Evolutionary conservation across 2,888 invertebrate species (phyloP), one percentile per base, ranked within the genome.

Genomic region (Tetragonula carbonaria): DNA sequence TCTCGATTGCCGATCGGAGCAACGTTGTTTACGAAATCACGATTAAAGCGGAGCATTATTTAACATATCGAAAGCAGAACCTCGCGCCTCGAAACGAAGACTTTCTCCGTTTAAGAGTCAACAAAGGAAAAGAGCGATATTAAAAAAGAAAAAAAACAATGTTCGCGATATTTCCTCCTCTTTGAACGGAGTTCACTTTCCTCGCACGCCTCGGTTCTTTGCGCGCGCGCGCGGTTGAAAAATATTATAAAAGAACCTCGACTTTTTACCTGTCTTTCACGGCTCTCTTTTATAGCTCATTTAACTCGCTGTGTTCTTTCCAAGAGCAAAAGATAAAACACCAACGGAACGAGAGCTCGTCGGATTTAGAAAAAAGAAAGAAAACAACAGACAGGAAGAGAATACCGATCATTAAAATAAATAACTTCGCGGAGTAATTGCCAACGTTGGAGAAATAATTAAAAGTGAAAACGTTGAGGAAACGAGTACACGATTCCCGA

Each of bases 241-340:
- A 59, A 59, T 59, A n/a, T 57, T n/a, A 57, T 57, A 59, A 23
- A 59, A 59, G 57, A n/a, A n/a, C 2, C 5, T 57, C n/a, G n/a
- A 57, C n/a, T 68, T 62, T 59, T 76, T 51, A 11, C 76, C 6
- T 45, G 18, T n/a, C 59, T 70, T 76, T 76, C 51, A 70, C 68
- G 68, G 23, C 33, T n/a, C 51, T 76, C 68, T 33, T 76, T 70
- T 76, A 70, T 51, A 68, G 68, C 67, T n/a, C 33, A 68, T 51
- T 68, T 11, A 11, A 76, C 50, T 68, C 50, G 11, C 50, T 45
- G 28, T 4, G 28, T 4, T 73, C 18, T 45, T 50, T 28, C 45
- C 13, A 50, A 45, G 18, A 6, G 45, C 72, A 6, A 13, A 2
- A 14, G 23, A 45, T 45, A 59, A 71, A 38, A 28, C 45, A 59